These are phyloP conservation scores for Tinamus guttatus DNA, from an alignment of 2,113 vertebrate genomes.

Conservation along the genomic window DNA sequence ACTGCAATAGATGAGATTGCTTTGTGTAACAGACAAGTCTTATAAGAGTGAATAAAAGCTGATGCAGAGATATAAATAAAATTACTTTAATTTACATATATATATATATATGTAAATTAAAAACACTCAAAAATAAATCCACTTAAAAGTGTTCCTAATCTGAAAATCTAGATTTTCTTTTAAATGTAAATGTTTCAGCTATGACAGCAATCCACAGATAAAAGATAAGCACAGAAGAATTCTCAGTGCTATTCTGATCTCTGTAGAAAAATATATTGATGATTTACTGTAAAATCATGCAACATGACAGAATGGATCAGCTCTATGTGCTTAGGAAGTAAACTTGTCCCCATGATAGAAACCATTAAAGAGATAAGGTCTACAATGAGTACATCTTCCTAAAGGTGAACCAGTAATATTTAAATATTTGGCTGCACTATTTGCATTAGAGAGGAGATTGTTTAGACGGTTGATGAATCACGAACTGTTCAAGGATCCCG, in stretches of 20 bases:
- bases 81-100: not conserved
- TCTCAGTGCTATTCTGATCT: not conserved
- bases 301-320: not conserved
- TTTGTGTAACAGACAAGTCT: conserved; percentile 31
- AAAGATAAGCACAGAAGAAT: not conserved
- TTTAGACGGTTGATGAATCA: not conserved
- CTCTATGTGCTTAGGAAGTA: not conserved
- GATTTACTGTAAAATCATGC: not conserved
- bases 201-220: conserved; percentile 27
- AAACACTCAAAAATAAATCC: not conserved
- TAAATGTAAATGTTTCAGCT: conserved; percentile 43
- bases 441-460: not conserved
- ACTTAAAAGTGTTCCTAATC: conserved; percentile 1
- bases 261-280: not conserved
- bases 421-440: not conserved
- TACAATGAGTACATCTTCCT: not conserved
- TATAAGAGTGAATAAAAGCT: conserved; percentile 6
- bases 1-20: not conserved
- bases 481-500: not conserved
- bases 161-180: conserved; percentile 35
- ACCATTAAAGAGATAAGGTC: not conserved
- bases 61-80: conserved; percentile 33
- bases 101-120: not conserved
- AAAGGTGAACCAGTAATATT: not conserved
- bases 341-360: not conserved